Conservation (phyloP, 2,888 invertebrate species). For the Tenodera sinensis region DNA sequence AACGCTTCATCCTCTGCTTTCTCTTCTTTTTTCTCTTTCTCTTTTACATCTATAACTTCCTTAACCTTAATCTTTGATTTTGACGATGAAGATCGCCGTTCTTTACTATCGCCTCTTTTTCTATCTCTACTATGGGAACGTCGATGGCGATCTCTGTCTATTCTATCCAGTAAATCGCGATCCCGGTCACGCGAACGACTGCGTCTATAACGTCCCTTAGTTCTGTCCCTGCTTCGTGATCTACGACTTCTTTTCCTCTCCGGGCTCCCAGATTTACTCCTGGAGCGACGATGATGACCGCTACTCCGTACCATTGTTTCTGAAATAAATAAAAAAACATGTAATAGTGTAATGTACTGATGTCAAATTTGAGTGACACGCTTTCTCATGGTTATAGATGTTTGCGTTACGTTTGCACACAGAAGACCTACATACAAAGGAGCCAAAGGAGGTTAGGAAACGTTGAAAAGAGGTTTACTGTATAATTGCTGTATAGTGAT, state of each 20-base stretch:
- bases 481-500: not conserved
- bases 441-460: not conserved
- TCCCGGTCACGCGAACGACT: conserved; percentile 39
- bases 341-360: too few relatives aligned
- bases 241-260: conserved; percentile 55
- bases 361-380: too few relatives aligned
- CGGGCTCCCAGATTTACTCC: conserved; percentile 56
- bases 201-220: conserved; percentile 48
- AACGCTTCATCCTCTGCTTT: conserved; percentile 54
- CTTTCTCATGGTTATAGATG: too few relatives aligned
- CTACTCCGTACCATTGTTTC: conserved; percentile 2
- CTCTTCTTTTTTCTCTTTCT: conserved; percentile 39
- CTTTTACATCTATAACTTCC: conserved; percentile 32
- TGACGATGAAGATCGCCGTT: conserved; percentile 56
- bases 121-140: conserved; percentile 38
- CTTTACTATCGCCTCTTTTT: conserved; percentile 60
- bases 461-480: not conserved
- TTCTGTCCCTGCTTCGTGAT: conserved; percentile 56
- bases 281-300: conserved; percentile 48
- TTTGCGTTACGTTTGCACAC: too few relatives aligned
- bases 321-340: not conserved
- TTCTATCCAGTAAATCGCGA: conserved; percentile 25
- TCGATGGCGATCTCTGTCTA: conserved; percentile 36
- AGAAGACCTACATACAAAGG: not conserved
- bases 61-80: conserved; percentile 45